Base-by-base conservation (phyloP, 1,140 invertebrate species). In the Teleopsis dalmanni region DNA sequence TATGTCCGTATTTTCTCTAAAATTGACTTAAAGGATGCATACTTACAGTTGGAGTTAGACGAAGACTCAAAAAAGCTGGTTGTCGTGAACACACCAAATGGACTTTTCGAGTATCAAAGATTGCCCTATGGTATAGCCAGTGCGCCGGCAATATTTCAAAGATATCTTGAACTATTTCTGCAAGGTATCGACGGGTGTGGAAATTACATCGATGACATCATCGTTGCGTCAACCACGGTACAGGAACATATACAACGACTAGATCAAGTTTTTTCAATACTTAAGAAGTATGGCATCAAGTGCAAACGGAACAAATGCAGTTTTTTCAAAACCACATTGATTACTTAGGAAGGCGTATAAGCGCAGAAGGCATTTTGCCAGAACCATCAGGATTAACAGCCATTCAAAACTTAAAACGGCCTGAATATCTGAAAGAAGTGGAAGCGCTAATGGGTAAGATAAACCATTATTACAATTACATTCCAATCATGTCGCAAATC, bases 101-200 rank as follows among this genome's bases (percentile, higher is more conserved):
- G 71, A 2, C 51, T 63, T 7, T 75, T 22, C 26, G 9, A 57
- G 25, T 76, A 71, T 47, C 59, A 51, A 11, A 52, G 69, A 3
- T 67, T 76, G 63, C 63, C 71, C 0, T 71, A 74, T 57, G 73
- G 74, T 3, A 50, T 58, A 5, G 45, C 46, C 8, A 60, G 66
- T 38, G 58, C 59, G 33, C 53, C 60, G n/a, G 69, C 68, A 44
- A 52, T 62, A 1, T 74, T 72, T 50, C 62, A 70, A 45, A 47
- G 40, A 43, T 38, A 48, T 8, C 57, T 64, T 16, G 50, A 57
- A 19, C 50, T 59, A 48, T 51, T 56, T 19, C 53, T 72, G 9
- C 50, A 51, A 21, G 62, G 59, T 13, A 53, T 74, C 10, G 11
- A 45, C 27, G 59, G 66, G n/a, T 57, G 72, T 13, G 54, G 50